Base-by-base conservation (phyloP, 2,888 invertebrate species). In the Heteromurus nitidus region DNA sequence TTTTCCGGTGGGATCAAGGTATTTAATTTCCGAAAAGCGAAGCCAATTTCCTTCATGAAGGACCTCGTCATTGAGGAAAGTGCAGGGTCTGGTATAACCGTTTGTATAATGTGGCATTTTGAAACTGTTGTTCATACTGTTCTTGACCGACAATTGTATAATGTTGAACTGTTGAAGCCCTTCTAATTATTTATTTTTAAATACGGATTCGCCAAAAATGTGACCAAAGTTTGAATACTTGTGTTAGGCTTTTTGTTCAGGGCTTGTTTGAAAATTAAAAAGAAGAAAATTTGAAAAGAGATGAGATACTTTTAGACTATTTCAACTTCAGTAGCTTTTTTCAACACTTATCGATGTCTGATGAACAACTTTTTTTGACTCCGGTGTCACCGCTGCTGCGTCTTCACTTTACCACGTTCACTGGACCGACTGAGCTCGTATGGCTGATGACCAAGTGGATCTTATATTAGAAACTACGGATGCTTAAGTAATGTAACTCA, bases 21-120 rank as follows among this genome's bases (percentile, higher is more conserved):
- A 88, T 36, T 87, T 87, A 68, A 87, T 86, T 82, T 86, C 85
- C 13, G 87, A 84, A 28, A 88, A 81, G 20, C 86, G 80, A 7
- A 88, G 83, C 88, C 88, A 88, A 13, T 87, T 85, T 16, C 88
- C 88, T 55, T 85, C 85, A 67, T 87, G 86, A 22, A 87, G 75
- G 28, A 84, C 28, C 53, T 88, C 87, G 47, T 88, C 87, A 16
- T 67, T 84, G 44, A 87, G 84, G 80, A 87, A 86, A 11, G 86
- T 86, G 62, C 87, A 87, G 22, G 85, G 84, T 36, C 83, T 83
- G 50, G 85, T 84, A 50, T 84, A 86, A 20, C 86, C 86, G 70
- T 85, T 86, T 50, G 84, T 70, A 24, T 28, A 72, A 20, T 80
- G 65, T 50, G 70, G 75, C 76, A 80, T 80, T 53, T 64, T 81